Conservation (phyloP, 2,888 invertebrate species). For the Trachelus stipa region DNA sequence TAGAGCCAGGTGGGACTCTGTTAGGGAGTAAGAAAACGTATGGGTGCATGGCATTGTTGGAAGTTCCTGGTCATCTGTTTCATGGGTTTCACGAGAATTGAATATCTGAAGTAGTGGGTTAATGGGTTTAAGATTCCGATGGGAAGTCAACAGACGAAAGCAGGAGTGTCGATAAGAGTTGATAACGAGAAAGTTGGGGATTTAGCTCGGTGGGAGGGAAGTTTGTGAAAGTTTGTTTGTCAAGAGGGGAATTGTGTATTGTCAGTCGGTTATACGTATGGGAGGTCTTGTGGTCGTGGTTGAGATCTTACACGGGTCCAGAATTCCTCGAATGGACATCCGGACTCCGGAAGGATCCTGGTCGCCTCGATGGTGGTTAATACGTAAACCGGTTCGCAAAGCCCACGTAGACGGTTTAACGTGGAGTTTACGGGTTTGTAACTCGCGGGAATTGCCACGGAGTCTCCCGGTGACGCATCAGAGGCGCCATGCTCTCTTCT, state of each 20-base stretch:
- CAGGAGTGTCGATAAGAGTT: background rate
- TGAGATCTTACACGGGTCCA: background rate
- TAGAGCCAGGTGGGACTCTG: background rate
- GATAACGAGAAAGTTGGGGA: background rate
- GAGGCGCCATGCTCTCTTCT: slow-evolving; percentile 14
- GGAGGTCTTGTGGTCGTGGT: background rate
- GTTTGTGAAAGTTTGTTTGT: background rate
- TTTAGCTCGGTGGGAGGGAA: background rate
- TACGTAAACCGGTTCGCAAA: slow-evolving; percentile 4
- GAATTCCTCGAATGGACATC: background rate
- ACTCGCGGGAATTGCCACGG: background rate
- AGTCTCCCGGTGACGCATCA: slow-evolving; percentile 1
- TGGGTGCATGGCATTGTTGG: background rate
- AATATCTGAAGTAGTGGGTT: background rate
- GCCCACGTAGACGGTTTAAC: background rate
- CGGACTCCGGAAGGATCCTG: background rate
- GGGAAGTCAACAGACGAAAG: background rate
- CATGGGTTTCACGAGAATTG: background rate
- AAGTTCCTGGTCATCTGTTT: background rate
- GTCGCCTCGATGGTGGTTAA: background rate
- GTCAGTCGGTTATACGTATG: background rate
- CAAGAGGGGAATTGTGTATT: background rate
- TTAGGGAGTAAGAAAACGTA: background rate
- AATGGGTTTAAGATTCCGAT: background rate
- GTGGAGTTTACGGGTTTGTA: background rate